phyloP scores from a whole-genome alignment of 2,888 invertebrate genomes.

The Pediacus dermestoides region DNA sequence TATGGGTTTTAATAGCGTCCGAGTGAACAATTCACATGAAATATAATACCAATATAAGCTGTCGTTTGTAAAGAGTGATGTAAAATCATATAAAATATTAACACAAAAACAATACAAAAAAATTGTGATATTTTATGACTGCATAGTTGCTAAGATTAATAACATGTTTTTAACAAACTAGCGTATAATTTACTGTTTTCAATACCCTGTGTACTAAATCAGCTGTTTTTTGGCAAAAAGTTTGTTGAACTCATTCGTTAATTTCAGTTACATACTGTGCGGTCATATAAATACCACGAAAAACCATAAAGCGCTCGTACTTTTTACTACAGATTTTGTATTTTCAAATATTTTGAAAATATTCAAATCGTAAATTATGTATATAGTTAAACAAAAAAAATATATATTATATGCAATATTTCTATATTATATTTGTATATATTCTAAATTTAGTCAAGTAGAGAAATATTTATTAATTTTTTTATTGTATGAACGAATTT shows the following conservation, averaged over 20 bases:
- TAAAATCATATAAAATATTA: too few species aligned
- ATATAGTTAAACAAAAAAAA: too few species aligned
- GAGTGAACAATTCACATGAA: constrained; percentile 6
- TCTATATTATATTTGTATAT: constrained; percentile 40
- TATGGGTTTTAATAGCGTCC: constrained; percentile 1
- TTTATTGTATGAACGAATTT: constrained; percentile 28
- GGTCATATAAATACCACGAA: constrained; percentile 22
- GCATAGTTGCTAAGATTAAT: constrained; percentile 14
- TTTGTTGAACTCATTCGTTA: constrained; percentile 6
- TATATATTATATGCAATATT: constrained; percentile 40
- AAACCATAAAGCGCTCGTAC: too few species aligned
- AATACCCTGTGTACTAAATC: too few species aligned
- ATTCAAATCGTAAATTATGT: constrained; percentile 45
- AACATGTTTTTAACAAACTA: neutral
- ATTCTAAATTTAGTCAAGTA: constrained; percentile 29
- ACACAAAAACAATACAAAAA: constrained; percentile 16
- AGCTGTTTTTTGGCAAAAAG: too few species aligned
- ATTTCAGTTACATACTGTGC: too few species aligned
- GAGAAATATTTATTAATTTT: constrained; percentile 35
- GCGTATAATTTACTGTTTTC: too few species aligned
- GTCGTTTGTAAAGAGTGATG: constrained; percentile 16
- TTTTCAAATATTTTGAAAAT: constrained; percentile 44
- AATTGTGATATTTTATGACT: constrained; percentile 29
- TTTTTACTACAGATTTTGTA: constrained; percentile 41
- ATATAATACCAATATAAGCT: constrained; percentile 17